A percentile compares a stretch with the other conserved stretches of the same genome.
Evolutionary conservation across 2,113 vertebrate genomes (phyloP).

Genomic region (Coregonus clupeaformis): DNA sequence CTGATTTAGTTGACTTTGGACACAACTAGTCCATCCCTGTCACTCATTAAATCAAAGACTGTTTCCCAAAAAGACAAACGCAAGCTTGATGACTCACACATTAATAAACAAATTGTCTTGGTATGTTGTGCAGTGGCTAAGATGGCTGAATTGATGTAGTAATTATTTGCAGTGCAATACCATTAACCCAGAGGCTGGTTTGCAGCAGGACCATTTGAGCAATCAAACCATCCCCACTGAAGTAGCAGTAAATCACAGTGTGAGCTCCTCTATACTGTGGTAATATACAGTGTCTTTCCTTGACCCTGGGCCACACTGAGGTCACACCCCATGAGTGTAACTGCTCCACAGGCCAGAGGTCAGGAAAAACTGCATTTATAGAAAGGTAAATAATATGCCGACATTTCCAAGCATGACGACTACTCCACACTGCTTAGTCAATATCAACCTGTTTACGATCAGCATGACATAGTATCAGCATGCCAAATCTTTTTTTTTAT

Average conservation of each 20-base stretch:
- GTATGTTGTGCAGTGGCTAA: neutral
- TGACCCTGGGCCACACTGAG: neutral
- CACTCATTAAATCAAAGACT: no score
- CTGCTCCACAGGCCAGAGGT: neutral
- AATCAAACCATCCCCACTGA: neutral
- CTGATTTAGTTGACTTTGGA: slow-evolving; percentile 8
- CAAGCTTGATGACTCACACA: no score
- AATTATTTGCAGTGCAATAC: slow-evolving; percentile 3
- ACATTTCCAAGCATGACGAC: no score
- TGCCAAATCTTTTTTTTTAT: no score
- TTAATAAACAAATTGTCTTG: neutral
- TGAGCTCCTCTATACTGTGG: neutral
- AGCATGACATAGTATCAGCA: no score
- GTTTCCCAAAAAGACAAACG: no score
- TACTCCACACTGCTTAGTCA: no score
- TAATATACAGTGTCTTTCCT: neutral
- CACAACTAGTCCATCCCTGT: neutral
- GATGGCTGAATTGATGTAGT: slow-evolving; percentile 12
- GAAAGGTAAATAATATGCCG: neutral
- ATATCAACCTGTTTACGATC: no score
- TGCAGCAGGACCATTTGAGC: neutral
- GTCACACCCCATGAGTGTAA: neutral
- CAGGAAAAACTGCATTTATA: neutral
- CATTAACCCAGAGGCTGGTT: slow-evolving; percentile 3
- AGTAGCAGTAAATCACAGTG: neutral